These are phyloP conservation scores for Trachelus troglodyta DNA, from an alignment of 2,888 invertebrate genomes.

Conservation along the genomic window DNA sequence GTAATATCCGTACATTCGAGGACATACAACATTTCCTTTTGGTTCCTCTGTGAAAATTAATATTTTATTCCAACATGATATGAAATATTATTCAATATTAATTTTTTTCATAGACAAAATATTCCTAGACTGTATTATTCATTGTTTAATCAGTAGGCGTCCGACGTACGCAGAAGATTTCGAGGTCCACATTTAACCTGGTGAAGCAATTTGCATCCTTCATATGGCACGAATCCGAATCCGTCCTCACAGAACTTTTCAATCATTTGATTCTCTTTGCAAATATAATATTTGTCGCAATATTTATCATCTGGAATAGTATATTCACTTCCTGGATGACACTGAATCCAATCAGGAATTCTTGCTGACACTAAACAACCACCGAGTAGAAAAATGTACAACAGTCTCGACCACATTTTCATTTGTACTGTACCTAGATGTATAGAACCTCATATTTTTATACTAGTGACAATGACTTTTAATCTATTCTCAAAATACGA, in stretches of 20 bases:
- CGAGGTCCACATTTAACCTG: conserved; percentile 36
- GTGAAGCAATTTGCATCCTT: conserved; percentile 38
- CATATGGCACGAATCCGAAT: conserved; percentile 33
- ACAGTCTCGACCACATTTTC: background rate
- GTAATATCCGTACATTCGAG: background rate
- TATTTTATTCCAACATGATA: background rate
- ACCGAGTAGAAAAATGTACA: background rate
- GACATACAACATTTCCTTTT: background rate
- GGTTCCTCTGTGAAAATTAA: background rate
- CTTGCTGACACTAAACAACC: background rate
- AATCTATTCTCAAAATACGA: background rate
- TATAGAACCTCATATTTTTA: background rate
- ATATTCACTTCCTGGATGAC: conserved; percentile 29
- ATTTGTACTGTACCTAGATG: background rate
- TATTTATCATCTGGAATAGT: conserved; percentile 32
- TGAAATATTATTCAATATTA: background rate
- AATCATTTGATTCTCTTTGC: conserved; percentile 32
- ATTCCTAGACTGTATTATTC: background rate
- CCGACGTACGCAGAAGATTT: conserved; percentile 37
- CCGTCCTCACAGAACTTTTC: conserved; percentile 43
- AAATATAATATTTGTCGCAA: conserved; percentile 42
- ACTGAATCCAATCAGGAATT: background rate
- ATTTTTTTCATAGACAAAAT: background rate
- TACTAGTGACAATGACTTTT: background rate
- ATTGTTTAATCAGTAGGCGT: conserved; percentile 25